These are phyloP conservation scores for Rhadinocentrus ornatus DNA, from an alignment of 2,797 vertebrate genomes.

Conservation along the genomic window DNA sequence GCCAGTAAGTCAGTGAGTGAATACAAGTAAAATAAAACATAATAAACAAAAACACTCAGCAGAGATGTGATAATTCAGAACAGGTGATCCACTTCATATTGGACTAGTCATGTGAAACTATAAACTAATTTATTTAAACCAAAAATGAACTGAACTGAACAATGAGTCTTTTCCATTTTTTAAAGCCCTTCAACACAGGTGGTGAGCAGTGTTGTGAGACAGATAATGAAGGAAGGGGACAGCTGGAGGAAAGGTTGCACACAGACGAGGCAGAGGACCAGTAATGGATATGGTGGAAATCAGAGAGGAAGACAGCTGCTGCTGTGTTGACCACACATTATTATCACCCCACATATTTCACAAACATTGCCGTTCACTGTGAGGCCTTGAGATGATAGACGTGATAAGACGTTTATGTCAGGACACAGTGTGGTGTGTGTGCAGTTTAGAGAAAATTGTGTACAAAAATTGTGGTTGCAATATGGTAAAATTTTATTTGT, in stretches of 20 bases:
- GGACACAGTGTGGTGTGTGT: constrained; percentile 12
- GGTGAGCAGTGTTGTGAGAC: constrained; percentile 28
- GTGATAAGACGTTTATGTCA: constrained; percentile 23
- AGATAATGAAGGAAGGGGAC: constrained; percentile 70
- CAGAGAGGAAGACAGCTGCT: constrained; percentile 72
- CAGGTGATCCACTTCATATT: too few species aligned
- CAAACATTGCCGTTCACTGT: constrained; percentile 36
- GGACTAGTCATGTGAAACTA: background rate
- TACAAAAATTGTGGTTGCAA: constrained; percentile 8
- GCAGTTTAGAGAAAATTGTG: constrained; percentile 10
- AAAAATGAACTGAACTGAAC: background rate
- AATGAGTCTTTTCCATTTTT: constrained; percentile 30
- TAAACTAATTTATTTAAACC: background rate
- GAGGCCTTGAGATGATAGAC: constrained; percentile 30
- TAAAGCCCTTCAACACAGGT: constrained; percentile 48
- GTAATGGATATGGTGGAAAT: constrained; percentile 67
- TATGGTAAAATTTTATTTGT: constrained; percentile 31
- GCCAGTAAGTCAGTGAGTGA: too few species aligned
- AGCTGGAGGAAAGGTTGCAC: constrained; percentile 58
- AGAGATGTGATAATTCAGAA: too few species aligned
- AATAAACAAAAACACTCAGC: too few species aligned
- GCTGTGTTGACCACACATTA: constrained; percentile 56
- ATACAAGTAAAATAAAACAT: too few species aligned
- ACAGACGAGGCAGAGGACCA: constrained; percentile 50
- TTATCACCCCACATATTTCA: constrained; percentile 57